A percentile compares a stretch with the other conserved stretches of the same genome.
These are phyloP conservation scores for Autographa pulchrina DNA, from an alignment of 2,888 invertebrate genomes.

Conservation along the genomic window DNA sequence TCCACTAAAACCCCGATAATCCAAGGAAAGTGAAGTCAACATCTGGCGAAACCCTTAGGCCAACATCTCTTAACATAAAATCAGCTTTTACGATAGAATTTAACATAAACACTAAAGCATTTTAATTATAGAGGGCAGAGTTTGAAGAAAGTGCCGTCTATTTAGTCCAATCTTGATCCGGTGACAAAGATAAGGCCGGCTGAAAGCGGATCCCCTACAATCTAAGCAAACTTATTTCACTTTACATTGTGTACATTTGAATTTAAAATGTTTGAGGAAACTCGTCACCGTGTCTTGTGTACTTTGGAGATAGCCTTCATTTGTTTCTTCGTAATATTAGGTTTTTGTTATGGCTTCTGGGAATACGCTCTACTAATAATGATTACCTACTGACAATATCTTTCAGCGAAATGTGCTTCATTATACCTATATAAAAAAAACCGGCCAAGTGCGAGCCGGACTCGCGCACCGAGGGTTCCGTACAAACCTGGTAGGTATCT, in stretches of 20 bases:
- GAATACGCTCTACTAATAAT: neutral
- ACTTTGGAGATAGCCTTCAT: neutral
- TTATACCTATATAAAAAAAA: too few relatives aligned
- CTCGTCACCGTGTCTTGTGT: conserved; percentile 20
- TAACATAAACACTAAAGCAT: conserved; percentile 57
- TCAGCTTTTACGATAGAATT: conserved; percentile 53
- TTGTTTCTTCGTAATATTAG: neutral
- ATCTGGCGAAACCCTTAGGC: conserved; percentile 33
- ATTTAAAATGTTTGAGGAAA: conserved; percentile 31
- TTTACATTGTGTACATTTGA: conserved; percentile 39
- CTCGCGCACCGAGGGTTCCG: too few relatives aligned
- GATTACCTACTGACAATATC: neutral
- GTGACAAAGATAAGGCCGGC: conserved; percentile 45
- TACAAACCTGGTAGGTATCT: too few relatives aligned
- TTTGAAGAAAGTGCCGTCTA: conserved; percentile 48
- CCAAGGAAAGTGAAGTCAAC: conserved; percentile 24
- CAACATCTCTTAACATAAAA: conserved; percentile 51
- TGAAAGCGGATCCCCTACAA: conserved; percentile 43
- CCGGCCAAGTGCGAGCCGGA: too few relatives aligned
- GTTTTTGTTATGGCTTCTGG: neutral
- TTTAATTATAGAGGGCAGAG: conserved; percentile 53
- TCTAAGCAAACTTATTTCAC: conserved; percentile 32
- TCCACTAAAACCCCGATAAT: neutral
- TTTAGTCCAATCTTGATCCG: conserved; percentile 46
- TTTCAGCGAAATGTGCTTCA: neutral